phyloP scores from a whole-genome alignment of 2,888 invertebrate species.

The Caenorhabditis sp. region DNA sequence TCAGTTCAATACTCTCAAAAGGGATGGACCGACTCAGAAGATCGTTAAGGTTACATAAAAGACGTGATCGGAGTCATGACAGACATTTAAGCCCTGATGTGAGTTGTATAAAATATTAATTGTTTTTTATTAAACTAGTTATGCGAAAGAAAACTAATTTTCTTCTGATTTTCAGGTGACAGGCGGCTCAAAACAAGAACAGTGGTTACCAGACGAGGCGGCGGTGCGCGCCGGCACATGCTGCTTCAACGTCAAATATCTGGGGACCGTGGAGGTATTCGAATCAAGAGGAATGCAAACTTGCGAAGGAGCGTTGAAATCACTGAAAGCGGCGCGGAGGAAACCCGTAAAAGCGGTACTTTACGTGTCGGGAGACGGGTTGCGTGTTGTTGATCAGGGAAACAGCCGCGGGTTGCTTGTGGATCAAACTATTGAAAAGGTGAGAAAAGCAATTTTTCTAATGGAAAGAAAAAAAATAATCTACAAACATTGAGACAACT shows the following conservation, averaged over 20 bases:
- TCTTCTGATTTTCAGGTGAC: constrained; percentile 43
- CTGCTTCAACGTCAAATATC: constrained; percentile 97
- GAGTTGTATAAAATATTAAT: neutral
- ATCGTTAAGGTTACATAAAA: constrained; percentile 89
- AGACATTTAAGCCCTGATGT: constrained; percentile 43
- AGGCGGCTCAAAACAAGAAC: constrained; percentile 61
- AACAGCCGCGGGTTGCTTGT: constrained; percentile 96
- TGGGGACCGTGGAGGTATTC: constrained; percentile 99
- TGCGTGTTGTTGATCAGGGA: constrained; percentile 98
- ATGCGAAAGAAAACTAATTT: no score
- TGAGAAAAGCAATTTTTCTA: neutral
- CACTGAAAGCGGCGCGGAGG: constrained; percentile 92
- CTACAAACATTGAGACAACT: no score
- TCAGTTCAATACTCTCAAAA: constrained; percentile 65
- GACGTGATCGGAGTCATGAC: constrained; percentile 83
- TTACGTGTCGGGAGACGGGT: constrained; percentile 89
- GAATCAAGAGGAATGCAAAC: constrained; percentile 99
- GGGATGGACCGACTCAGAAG: constrained; percentile 87
- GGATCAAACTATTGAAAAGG: constrained; percentile 99
- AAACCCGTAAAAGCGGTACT: constrained; percentile 88
- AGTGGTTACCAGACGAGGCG: constrained; percentile 89
- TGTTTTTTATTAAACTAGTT: no score
- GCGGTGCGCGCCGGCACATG: constrained; percentile 97
- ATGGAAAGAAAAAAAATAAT: neutral
- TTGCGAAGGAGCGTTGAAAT: constrained; percentile 98